Base-by-base conservation (phyloP, 2,888 invertebrate species). In the Brassicogethes aeneus region DNA sequence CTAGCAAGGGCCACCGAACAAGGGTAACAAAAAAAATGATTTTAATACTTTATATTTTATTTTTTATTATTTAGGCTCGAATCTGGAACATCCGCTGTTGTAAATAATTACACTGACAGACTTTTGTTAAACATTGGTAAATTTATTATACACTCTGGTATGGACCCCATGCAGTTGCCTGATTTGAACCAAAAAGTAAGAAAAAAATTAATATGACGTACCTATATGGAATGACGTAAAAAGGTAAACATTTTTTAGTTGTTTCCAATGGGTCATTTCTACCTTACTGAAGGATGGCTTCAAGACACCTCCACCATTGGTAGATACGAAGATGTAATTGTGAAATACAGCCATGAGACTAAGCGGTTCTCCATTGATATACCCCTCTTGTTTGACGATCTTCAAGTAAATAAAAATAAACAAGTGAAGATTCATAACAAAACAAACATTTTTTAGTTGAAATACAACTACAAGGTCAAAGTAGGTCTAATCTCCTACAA, bases 401-500 rank as follows among this genome's bases (percentile, higher is more conserved):
- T 56, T 15, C 12, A 48, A 47, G 56, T 56, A 51, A 39, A 42
- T 17, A 29, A 5, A 12, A 13, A 33, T 36, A 34, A 10, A 17
- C 40, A 32, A 33, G 12, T 5, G 7, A n/a, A 33, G 12, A 33
- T 13, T 5, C 3, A 5, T 33, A 12, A 14, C 16, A 31, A 5
- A 13, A 13, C 16, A 17, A 35, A 39, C 41, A 34, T 34, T 51
- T 62, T 69, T 37, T 57, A 75, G 74, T 70, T 75, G 52, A 49
- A 65, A 29, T 76, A 74, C 62, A 67, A 61, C 39, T 76, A 75
- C 55, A 57, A 68, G 39, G 70, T 73, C 12, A 57, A 71, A 54
- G 70, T 73, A 37, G 74, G 75, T 75, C 66, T 70, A 47, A 52
- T 76, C 33, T 75, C 75, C 1, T 75, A 74, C 8, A 70, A 65